Evolutionary conservation across 2,888 invertebrate genomes (phyloP), one percentile per base, ranked within the genome.

Genomic region (Leptopterna dolabrata): DNA sequence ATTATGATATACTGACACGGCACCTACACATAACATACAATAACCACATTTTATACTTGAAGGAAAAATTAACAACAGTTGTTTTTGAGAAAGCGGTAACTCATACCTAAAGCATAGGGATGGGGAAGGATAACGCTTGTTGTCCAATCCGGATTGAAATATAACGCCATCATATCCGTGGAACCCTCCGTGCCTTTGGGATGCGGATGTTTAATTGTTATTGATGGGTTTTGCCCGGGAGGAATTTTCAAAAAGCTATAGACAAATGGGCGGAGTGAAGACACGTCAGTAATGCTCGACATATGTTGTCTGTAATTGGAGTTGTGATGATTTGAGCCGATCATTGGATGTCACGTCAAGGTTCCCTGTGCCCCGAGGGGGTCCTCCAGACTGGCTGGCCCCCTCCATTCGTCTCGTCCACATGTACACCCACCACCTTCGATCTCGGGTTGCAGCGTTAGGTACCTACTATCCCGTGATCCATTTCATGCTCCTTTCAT

Each of bases 271-370:
- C 30, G 71, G 55, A 45, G 76, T 76, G 76, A 85, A 85, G 85
- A 73, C 85, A 41, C 85, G 73, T 85, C 85, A 76, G 85, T 85
- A 85, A 85, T 85, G 85, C 85, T 85, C 85, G 85, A 85, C 85
- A 85, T 85, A 85, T 85, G 85, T 85, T 85, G 85, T 51, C 76
- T 76, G 85, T 85, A 85, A 85, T 85, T 85, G 85, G 85, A 76
- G 76, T 85, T 73, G 85, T 85, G 85, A 85, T 85, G 85, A 85
- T 85, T 85, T 85, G 85, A 85, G 51, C 47, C 85, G 76, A 85
- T 85, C 85, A 85, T 85, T 85, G 76, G 30, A 85, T 85, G 85
- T 85, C 85, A 85, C 83, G 83, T 83, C 83, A 83, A 83, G 83
- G 83, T 83, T 83, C 71, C 43, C 70, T 47, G 36, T 30, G 71